Evolutionary conservation across 2,797 vertebrate species (phyloP).

Genomic region (Hydrocynus forskahlii): DNA sequence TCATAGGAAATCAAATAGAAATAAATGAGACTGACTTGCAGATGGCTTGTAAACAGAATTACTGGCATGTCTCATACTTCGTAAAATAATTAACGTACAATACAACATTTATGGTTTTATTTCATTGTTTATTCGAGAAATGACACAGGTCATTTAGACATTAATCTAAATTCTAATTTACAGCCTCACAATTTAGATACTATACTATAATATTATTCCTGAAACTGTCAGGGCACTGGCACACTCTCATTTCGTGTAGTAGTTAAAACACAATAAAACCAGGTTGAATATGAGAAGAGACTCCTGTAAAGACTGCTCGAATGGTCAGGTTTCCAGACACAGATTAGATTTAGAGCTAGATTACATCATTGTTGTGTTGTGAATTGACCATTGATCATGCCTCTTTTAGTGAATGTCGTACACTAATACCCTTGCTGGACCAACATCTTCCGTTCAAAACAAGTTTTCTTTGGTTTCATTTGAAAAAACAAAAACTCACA

Average conservation of each 20-base stretch:
- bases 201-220: not conserved
- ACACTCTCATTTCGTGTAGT: not conserved
- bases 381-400: too few relatives aligned
- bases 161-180: slow-evolving; percentile 19
- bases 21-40: not conserved
- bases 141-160: not conserved
- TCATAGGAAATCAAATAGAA: not conserved
- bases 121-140: slow-evolving; percentile 18
- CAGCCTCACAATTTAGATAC: slow-evolving; percentile 12
- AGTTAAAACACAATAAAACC: not conserved
- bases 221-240: not conserved
- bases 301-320: too few relatives aligned
- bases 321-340: too few relatives aligned
- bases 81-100: not conserved
- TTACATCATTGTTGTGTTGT: too few relatives aligned
- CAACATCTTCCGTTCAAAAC: not conserved
- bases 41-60: not conserved
- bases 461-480: not conserved
- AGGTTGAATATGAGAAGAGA: too few relatives aligned
- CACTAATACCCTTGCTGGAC: too few relatives aligned
- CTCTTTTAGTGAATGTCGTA: too few relatives aligned
- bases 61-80: not conserved
- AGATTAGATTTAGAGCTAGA: too few relatives aligned
- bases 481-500: not conserved
- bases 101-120: slow-evolving; percentile 47